Percentiles rank a stretch among this genome's conserved stretches.
Evolutionary conservation across 2,888 invertebrate genomes (phyloP).

Genomic region (Stenolophus ochropezus): DNA sequence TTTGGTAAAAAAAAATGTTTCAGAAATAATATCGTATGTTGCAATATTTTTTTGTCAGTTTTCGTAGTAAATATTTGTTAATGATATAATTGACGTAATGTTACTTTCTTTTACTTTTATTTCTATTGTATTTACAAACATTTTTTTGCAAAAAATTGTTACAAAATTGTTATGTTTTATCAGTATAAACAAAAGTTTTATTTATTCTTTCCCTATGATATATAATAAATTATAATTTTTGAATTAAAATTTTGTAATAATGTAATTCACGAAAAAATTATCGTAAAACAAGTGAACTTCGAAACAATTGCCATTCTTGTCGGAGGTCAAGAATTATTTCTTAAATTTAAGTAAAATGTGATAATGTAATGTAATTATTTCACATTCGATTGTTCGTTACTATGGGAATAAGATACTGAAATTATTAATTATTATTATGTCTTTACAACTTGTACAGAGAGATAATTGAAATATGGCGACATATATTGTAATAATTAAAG

Average conservation of each 20-base stretch:
- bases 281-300: not conserved
- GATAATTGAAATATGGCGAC: not conserved
- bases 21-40: constrained; percentile 17
- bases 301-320: not conserved
- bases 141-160: not conserved
- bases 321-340: not conserved
- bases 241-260: too few relatives aligned
- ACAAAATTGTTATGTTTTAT: not conserved
- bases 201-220: too few relatives aligned
- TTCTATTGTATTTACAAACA: not conserved
- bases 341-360: not conserved
- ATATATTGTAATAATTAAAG: not conserved
- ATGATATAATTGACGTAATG: constrained; percentile 11
- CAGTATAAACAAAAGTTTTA: constrained; percentile 7
- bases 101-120: not conserved
- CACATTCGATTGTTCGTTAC: not conserved
- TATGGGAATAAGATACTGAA: not conserved
- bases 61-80: not conserved
- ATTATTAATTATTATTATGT: not conserved
- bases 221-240: too few relatives aligned
- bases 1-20: constrained; percentile 11
- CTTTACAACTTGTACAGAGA: not conserved
- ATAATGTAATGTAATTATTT: not conserved
- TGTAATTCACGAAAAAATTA: not conserved
- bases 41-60: constrained; percentile 4